Evolutionary conservation across 2,113 vertebrate species (phyloP), one percentile per base, ranked within the genome.

Genomic region (Cryptotis parvus): DNA sequence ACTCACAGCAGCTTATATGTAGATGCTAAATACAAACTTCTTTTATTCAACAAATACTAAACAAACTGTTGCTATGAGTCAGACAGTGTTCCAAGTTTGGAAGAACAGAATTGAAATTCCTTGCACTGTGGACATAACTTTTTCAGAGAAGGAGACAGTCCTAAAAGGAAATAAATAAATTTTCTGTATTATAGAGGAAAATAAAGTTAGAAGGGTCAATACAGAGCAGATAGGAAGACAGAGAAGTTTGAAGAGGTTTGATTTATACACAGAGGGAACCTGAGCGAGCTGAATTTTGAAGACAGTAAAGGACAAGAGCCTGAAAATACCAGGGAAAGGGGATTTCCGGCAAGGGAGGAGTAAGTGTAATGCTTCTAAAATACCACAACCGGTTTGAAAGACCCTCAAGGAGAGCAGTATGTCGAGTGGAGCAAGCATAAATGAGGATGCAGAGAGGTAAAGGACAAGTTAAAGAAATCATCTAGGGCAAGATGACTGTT

Each of bases 61-160:
- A 85, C 37, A 55, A 89, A 29, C 20, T 89, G 26, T 80, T 72
- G 0, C 66, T 76, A 61, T 7, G 10, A 84, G 9, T 18, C 35
- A 78, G 27, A 7, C 26, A 63, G 3, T 31, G 10, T 29, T 89
- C 74, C 63, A 68, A 81, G n/a, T 31, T 85, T 39, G 66, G 45
- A 55, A 82, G 52, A 78, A 52, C 15, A 81, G 52, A 92, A 77
- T 79, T 84, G 78, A 74, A 37, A 73, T 58, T 52, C 29, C 37
- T 82, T 55, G 8, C 72, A 49, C 69, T 69, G 4, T n/a, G 27
- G 33, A 74, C 22, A 31, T 85, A 37, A 9, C 37, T 73, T 83
- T 85, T 80, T 83, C 27, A 33, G 20, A 39, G 41, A 58, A 81
- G 6, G 43, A 74, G 26, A 58, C 8, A 66, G 63, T 41, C 39